Evolutionary conservation across 2,797 vertebrate genomes (phyloP).

Genomic region (Pachyuromys duprasi): DNA sequence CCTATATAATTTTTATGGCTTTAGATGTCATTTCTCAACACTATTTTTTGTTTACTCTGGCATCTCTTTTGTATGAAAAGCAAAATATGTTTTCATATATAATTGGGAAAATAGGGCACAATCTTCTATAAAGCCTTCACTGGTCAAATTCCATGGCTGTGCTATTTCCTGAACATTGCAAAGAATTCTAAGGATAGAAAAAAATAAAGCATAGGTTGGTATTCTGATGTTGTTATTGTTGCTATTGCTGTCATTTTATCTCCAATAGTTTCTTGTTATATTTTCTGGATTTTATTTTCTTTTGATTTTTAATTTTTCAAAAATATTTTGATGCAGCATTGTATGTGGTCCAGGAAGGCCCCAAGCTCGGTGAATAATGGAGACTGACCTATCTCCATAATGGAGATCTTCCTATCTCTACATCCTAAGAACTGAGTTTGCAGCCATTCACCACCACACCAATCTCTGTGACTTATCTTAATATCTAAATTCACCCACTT

Average conservation of each 20-base stretch:
- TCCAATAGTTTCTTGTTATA: slow-evolving; percentile 4
- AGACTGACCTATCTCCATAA: background rate
- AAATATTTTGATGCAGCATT: background rate
- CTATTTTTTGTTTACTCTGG: slow-evolving; percentile 15
- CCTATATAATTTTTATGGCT: background rate
- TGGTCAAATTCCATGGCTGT: background rate
- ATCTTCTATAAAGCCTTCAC: background rate
- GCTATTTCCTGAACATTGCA: background rate
- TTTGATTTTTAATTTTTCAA: background rate
- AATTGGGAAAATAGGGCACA: background rate
- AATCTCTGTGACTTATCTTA: background rate
- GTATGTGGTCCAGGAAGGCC: background rate
- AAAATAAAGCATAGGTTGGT: background rate
- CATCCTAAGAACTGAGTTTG: background rate
- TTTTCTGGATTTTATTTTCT: background rate
- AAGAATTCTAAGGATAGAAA: background rate
- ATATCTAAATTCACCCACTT: background rate
- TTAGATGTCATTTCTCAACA: slow-evolving; percentile 25
- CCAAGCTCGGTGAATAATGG: background rate
- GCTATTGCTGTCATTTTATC: background rate
- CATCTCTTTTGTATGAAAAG: slow-evolving; percentile 40
- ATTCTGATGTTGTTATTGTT: background rate
- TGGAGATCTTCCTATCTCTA: background rate
- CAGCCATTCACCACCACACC: too few relatives aligned
- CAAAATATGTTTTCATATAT: background rate